Evolutionary conservation across 2,113 vertebrate species (phyloP).

Genomic region (Hyla sarda): DNA sequence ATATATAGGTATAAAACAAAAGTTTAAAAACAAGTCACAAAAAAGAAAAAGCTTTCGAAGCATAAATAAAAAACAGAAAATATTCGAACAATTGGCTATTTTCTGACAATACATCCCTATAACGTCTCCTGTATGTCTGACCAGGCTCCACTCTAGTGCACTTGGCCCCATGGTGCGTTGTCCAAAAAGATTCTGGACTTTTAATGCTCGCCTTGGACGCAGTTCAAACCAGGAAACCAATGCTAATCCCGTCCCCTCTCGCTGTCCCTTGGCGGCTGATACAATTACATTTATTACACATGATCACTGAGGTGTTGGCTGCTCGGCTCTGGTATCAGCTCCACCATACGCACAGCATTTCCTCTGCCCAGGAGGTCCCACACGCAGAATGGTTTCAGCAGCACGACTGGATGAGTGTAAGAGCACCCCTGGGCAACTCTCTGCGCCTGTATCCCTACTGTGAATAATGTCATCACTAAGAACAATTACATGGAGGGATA

Average conservation of each 20-base stretch:
- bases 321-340: constrained; percentile 22
- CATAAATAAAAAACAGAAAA: no score
- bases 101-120: neutral
- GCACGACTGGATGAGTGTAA: neutral
- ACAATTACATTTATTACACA: constrained; percentile 25
- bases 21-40: no score
- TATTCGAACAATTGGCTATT: no score
- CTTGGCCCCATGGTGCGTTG: neutral
- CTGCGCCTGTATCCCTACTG: neutral
- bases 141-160: neutral
- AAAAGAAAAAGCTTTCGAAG: no score
- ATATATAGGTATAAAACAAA: no score
- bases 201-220: neutral
- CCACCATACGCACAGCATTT: neutral
- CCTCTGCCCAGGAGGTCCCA: neutral
- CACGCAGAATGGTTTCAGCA: neutral
- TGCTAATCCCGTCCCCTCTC: neutral
- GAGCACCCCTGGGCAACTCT: neutral
- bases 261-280: neutral
- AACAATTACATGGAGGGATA: neutral
- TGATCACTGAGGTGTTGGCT: neutral
- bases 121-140: neutral
- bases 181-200: neutral
- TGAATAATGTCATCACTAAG: neutral
- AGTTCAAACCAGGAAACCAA: neutral